Base-by-base conservation (phyloP, 2,888 invertebrate genomes). In the Lochmaea capreae region DNA sequence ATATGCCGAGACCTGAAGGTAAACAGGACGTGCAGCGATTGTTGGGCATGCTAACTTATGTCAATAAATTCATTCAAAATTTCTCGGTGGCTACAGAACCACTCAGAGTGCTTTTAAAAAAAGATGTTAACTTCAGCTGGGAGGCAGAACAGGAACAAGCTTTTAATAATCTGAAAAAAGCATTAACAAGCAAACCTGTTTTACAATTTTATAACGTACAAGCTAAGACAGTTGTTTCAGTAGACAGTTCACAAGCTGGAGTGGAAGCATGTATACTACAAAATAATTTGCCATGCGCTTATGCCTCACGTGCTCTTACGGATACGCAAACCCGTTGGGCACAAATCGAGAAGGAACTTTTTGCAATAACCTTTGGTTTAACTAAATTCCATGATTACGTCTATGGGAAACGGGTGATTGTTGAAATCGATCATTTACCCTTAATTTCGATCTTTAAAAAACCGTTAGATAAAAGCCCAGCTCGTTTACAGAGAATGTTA, bases 11-110 rank as follows among this genome's bases (percentile, higher is more conserved):
- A 65, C 65, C 65, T 14, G n/a, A 63, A 70, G 67, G 65, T 67
- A 71, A 76, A 26, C 26, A 26, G 26, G 58, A 62, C n/a, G 42
- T 43, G 8, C 42, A 42, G 42, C 33, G 33, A 18, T 43, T 65
- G 26, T 67, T 80, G 54, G 80, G 77, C 11, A 76, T 80, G 78
- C 39, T 80, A 16, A 79, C 69, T 11, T 81, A 81, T 68, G 54
- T 43, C 43, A 43, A 43, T 43, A 43, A 43, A 73, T 77, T 76
- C 69, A 76, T 81, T 39, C 73, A 68, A 14, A 80, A 82, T 69
- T 68, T 81, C 16, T 76, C 81, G 11, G 57, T 72, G 33, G n/a
- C 71, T 22, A 79, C 78, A 54, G 69, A 66, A 58, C 75, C 76
- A 18, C 71, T 80, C 11, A 77, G 81, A 69, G 52, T 67, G 59